Percentiles rank a stretch among this genome's conserved stretches.
These are phyloP conservation scores for Zalophus californianus DNA, from an alignment of 2,797 vertebrate genomes.

Conservation along the genomic window DNA sequence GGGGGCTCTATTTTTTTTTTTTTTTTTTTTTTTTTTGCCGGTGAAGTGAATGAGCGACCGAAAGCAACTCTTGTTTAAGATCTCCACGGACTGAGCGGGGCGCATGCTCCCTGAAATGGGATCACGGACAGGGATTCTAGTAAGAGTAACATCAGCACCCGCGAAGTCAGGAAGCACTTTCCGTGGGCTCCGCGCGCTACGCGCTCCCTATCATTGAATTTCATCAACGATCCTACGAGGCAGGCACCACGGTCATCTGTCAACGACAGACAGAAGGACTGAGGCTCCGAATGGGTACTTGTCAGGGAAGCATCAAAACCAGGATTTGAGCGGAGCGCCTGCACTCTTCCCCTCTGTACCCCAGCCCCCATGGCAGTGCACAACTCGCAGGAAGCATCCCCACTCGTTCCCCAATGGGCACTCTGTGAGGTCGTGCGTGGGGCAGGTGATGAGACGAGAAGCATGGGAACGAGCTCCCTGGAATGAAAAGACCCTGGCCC, in stretches of 20 bases:
- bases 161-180: neutral
- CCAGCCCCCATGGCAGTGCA: rapidly evolving
- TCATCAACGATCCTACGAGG: neutral
- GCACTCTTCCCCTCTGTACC: neutral
- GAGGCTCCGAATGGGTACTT: neutral
- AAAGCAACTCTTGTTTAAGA: neutral
- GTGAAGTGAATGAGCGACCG: neutral
- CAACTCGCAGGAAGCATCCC: neutral
- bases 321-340: no score
- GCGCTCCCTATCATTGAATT: neutral
- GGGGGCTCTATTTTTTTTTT: neutral
- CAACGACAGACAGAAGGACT: neutral
- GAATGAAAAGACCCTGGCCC: neutral
- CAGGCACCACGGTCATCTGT: neutral
- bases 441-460: neutral
- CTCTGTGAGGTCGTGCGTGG: rapidly evolving
- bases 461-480: neutral
- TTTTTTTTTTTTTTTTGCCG: neutral
- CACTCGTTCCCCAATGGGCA: rapidly evolving
- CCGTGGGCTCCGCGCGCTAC: neutral
- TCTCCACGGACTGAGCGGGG: neutral
- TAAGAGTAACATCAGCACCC: neutral
- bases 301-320: no score
- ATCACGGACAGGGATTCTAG: neutral
- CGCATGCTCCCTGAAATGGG: neutral